Base-by-base conservation (phyloP, 2,797 vertebrate genomes). In the Gallinago solitaria region DNA sequence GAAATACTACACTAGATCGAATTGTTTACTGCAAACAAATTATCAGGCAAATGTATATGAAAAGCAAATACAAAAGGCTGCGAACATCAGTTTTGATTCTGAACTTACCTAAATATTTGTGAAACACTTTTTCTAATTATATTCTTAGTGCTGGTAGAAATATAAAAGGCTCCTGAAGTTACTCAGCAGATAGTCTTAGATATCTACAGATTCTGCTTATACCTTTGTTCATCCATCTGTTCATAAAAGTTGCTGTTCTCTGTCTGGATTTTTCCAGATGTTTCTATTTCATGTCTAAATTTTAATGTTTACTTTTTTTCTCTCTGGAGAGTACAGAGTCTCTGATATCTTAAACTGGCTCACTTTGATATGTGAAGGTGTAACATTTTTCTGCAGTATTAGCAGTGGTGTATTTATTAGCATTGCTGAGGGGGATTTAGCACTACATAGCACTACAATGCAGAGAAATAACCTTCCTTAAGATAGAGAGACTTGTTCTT, bases 361-460 rank as follows among this genome's bases (percentile, higher is more conserved):
- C 32, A 28, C 75, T 84, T 75, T 56, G 53, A 71, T 94, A 35
- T 23, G 12, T 77, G 84, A 83, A 85, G 65, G 71, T 61, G 71
- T 60, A 76, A 77, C 11, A 17, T 51, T 96, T 93, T 93, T 86
- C 86, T 94, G 75, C 75, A 54, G 50, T 67, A 56, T 84, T 94
- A 92, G 68, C 48, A 94, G 43, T 28, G 63, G 43, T 53, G 67
- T 83, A 71, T 90, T 91, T 95, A 80, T 95, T 89, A 89, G 79
- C 68, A 81, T 68, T 4, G 30, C 83, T 65, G 32, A 82, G 28
- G 41, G 47, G 50, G 25, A 79, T 83, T 94, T 85, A 71, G 35
- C 70, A 70, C 43, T 60, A 5, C 65, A 35, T 41, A 89, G 33
- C 30, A 35, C 33, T 64, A 30, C 41, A 73, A 32, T 39, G 56